Evolutionary conservation across 2,113 vertebrate genomes (phyloP).

Genomic region (Cephalopterus ornatus): DNA sequence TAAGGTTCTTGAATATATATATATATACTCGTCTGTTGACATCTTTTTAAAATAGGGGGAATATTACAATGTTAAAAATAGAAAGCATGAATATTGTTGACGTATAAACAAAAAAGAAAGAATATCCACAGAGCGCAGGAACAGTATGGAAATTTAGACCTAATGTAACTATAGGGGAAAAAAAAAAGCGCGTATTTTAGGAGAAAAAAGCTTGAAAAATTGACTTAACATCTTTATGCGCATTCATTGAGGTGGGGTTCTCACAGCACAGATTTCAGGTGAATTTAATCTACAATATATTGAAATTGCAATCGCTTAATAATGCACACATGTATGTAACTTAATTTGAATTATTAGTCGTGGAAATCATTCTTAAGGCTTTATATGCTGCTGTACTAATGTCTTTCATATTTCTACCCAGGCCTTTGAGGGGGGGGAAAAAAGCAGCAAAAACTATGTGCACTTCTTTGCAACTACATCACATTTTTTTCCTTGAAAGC

Average conservation of each 20-base stretch:
- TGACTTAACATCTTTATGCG: neutral
- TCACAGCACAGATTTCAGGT: neutral
- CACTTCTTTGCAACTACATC: neutral
- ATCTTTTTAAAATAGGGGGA: neutral
- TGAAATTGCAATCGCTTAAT: neutral
- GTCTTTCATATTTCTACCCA: neutral
- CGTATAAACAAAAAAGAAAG: neutral
- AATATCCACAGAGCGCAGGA: neutral
- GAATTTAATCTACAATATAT: neutral
- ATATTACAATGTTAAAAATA: conserved; percentile 40
- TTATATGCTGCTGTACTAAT: neutral
- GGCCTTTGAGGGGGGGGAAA: fast-evolving
- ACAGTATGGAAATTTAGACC: neutral
- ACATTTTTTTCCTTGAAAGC: neutral
- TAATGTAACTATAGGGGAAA: neutral
- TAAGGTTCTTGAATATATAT: neutral
- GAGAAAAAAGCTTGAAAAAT: neutral
- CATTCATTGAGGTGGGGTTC: neutral
- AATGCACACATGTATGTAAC: neutral
- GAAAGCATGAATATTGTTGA: conserved; percentile 36
- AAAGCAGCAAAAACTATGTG: neutral
- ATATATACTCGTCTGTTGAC: neutral
- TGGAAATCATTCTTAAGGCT: neutral
- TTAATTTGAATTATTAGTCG: neutral
- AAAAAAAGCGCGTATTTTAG: neutral